Evolutionary conservation across 2,797 vertebrate species (phyloP).

Genomic region (Notoglanidium macrostoma): DNA sequence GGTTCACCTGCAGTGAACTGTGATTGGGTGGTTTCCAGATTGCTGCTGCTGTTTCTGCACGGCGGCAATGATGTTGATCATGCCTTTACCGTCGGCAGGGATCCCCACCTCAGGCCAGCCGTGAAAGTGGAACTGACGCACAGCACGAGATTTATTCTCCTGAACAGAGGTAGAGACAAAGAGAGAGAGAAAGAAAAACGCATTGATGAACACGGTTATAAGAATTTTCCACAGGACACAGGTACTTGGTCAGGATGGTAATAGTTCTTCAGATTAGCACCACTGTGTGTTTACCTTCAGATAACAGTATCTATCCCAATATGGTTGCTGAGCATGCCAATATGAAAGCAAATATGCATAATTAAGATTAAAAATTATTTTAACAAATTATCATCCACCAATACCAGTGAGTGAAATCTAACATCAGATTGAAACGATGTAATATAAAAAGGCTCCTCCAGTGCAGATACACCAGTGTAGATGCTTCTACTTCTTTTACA

Average conservation of each 20-base stretch:
- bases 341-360: neutral
- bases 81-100: conserved; percentile 92
- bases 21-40: conserved; percentile 98
- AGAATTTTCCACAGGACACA: neutral
- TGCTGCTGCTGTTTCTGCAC: conserved; percentile 99
- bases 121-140: conserved; percentile 96
- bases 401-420: neutral
- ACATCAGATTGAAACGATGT: neutral
- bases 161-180: conserved; percentile 57
- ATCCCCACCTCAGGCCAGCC: conserved; percentile 98
- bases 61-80: conserved; percentile 96
- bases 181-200: neutral
- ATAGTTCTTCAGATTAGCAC: too few relatives aligned
- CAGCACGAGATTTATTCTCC: conserved; percentile 94
- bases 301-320: neutral
- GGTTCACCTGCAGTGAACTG: conserved; percentile 95
- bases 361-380: neutral
- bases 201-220: neutral
- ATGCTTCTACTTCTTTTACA: neutral
- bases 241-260: too few relatives aligned
- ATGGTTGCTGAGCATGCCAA: neutral
- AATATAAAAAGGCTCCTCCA: neutral
- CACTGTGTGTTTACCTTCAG: neutral
- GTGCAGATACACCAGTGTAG: neutral
- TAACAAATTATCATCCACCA: neutral